Base-by-base conservation (phyloP, 2,113 vertebrate genomes). In the Montifringilla adamsi region DNA sequence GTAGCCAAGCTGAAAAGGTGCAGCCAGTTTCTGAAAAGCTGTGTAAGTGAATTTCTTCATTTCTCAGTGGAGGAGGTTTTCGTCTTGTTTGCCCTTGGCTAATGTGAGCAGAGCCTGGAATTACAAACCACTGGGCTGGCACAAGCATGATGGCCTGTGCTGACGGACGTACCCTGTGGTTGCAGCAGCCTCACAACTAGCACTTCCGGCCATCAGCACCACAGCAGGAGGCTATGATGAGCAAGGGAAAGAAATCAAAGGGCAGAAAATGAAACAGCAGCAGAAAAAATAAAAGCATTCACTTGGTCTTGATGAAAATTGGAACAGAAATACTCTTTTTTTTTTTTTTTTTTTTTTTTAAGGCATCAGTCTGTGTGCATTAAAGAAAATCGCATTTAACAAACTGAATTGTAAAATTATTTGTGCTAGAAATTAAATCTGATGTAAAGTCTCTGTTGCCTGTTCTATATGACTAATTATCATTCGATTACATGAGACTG, bases 161-260 rank as follows among this genome's bases (percentile, higher is more conserved):
- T 94, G 87, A 81, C 0, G 0, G 93, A 92, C 58, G 31, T 80
- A 70, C 64, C 90, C 95, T 37, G 72, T 92, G 94, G 82, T 81
- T 68, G 69, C 5, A 2, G 73, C 83, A 82, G 85, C 64, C 80
- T 84, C 11, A 2, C n/a, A 70, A 35, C n/a, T 7, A 60, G 72
- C 93, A 41, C 92, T 94, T 92, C 64, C 87, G 90, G 92, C 93
- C 92, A 93, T 94, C 96, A 92, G 83, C 82, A 63, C 67, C 95
- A 80, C 90, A 90, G 93, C 90, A 92, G 87, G 94, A 86, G 84
- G 73, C 86, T 90, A 26, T 0, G 23, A 53, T 86, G 88, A 93
- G 5, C 83, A 67, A 84, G 53, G 58, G 69, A 74, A 78, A 60
- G 87, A 83, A 95, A 95, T 76, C 73, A 91, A 94, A 95, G 64